A percentile compares a stretch with the other conserved stretches of the same genome.
phyloP scores from a whole-genome alignment of 2,888 invertebrate species.

The Chrysolina oricalcia region DNA sequence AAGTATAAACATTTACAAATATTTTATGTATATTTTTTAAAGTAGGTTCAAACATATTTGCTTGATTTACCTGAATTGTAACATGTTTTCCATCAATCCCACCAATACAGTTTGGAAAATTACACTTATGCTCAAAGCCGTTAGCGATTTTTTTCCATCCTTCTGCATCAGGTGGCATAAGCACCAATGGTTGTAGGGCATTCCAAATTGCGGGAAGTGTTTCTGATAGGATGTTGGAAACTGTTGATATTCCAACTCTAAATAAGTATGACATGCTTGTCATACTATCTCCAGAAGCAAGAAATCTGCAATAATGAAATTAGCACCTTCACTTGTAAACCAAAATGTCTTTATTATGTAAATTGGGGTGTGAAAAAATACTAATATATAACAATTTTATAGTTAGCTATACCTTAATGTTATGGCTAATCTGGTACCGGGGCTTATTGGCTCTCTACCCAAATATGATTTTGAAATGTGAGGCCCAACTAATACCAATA shows the following conservation, averaged over 20 bases:
- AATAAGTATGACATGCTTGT: conserved; percentile 1
- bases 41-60: conserved; percentile 1
- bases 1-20: conserved; percentile 15
- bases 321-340: conserved; percentile 5
- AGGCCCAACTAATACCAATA: background rate
- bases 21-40: background rate
- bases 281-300: conserved; percentile 5
- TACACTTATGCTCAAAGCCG: conserved; percentile 22
- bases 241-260: conserved; percentile 1
- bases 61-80: conserved; percentile 27
- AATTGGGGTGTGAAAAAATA: background rate
- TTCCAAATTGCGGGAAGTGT: too few species aligned
- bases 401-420: conserved; percentile 8
- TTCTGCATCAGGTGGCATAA: conserved; percentile 28
- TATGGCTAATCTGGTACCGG: background rate
- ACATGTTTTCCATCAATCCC: conserved; percentile 31
- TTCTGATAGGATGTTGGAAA: background rate
- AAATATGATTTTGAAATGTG: too few species aligned
- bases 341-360: conserved; percentile 5
- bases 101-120: conserved; percentile 32
- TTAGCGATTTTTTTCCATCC: conserved; percentile 19
- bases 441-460: background rate
- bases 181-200: too few species aligned
- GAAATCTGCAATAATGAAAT: conserved; percentile 5
- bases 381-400: too few species aligned